phyloP scores from a whole-genome alignment of 2,113 vertebrate genomes.

The Pygoscelis antarcticus region DNA sequence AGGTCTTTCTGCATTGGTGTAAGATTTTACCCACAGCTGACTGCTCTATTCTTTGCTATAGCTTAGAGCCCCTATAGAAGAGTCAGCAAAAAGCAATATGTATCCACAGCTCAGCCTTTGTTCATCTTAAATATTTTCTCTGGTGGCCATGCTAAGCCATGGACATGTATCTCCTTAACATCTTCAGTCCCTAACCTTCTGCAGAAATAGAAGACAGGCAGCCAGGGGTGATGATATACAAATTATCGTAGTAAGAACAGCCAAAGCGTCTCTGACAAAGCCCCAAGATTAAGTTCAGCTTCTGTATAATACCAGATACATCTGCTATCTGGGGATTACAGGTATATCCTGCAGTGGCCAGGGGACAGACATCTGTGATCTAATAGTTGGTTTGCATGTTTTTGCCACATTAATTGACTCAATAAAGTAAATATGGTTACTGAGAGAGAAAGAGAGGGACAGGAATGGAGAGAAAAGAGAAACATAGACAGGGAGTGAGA shows the following conservation, averaged over 20 bases:
- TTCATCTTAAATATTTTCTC: background rate
- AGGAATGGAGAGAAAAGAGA: background rate
- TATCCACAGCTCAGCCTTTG: background rate
- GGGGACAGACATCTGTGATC: background rate
- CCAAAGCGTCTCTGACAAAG: background rate
- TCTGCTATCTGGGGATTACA: background rate
- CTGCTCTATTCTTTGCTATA: background rate
- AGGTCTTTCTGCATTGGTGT: background rate
- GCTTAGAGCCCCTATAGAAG: background rate
- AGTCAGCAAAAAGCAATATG: background rate
- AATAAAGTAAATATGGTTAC: background rate
- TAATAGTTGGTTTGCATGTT: background rate
- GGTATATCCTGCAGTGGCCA: background rate
- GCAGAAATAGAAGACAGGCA: background rate
- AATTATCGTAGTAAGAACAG: background rate
- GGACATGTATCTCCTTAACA: background rate
- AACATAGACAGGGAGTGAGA: background rate
- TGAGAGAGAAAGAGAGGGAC: background rate
- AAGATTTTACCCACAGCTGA: background rate
- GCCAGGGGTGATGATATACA: background rate
- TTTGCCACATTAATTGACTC: background rate
- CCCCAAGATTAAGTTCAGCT: background rate
- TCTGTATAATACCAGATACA: background rate
- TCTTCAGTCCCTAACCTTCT: background rate
- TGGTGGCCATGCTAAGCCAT: background rate